Evolutionary conservation across 2,797 vertebrate species (phyloP).

Genomic region (Melanotaenia maccullochi): DNA sequence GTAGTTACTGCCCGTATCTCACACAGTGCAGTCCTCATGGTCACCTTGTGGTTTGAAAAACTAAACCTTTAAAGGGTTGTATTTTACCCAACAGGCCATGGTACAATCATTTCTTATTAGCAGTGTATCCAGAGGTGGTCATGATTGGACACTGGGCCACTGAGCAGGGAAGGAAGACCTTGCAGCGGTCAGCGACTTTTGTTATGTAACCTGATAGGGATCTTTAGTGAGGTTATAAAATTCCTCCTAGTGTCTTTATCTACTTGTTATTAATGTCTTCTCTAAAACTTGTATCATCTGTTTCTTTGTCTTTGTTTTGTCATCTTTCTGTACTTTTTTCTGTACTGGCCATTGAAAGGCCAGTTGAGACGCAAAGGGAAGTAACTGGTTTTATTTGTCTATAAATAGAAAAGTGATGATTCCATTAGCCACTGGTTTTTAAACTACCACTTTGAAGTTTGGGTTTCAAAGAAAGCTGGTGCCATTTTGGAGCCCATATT

Average conservation of each 20-base stretch:
- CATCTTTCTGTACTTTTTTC: not conserved
- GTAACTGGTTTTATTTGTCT: not conserved
- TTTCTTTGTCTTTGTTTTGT: not conserved
- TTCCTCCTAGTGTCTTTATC: slow-evolving; percentile 31
- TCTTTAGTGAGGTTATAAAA: slow-evolving; percentile 51
- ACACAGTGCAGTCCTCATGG: slow-evolving; percentile 44
- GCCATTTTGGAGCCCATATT: not conserved
- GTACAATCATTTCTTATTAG: slow-evolving; percentile 64
- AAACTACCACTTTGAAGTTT: not conserved
- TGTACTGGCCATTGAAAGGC: not conserved
- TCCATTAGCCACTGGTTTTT: not conserved
- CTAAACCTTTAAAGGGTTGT: slow-evolving; percentile 53
- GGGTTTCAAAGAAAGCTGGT: not conserved
- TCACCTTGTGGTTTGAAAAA: slow-evolving; percentile 72
- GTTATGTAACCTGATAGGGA: slow-evolving; percentile 50
- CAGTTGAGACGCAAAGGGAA: not conserved
- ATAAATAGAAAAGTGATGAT: not conserved
- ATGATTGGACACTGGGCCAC: slow-evolving; percentile 64
- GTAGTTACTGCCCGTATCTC: slow-evolving; percentile 40
- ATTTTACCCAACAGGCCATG: slow-evolving; percentile 66
- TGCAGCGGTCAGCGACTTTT: slow-evolving; percentile 63
- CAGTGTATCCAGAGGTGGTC: slow-evolving; percentile 47
- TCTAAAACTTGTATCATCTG: not conserved
- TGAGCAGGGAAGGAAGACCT: slow-evolving; percentile 51
- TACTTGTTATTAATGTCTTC: slow-evolving; percentile 1